These are phyloP conservation scores for Melitaea cinxia DNA, from an alignment of 1,140 invertebrate genomes.

Conservation along the genomic window DNA sequence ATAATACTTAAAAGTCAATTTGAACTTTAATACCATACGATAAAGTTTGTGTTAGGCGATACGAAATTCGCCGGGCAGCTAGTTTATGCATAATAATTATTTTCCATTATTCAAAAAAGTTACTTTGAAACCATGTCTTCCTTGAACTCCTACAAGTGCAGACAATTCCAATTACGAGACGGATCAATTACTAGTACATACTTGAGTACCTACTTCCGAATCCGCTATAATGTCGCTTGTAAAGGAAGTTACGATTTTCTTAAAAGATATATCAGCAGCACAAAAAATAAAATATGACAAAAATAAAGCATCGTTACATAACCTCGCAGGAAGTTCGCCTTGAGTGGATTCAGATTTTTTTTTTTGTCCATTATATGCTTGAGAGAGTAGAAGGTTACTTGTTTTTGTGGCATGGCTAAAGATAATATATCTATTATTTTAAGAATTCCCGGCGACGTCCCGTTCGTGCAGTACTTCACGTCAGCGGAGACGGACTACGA, in stretches of 20 bases:
- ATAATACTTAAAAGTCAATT: too few relatives aligned
- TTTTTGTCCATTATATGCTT: neutral
- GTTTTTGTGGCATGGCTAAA: neutral
- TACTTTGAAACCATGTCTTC: neutral
- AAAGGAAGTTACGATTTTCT: constrained; percentile 14
- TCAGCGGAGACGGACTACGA: constrained; percentile 97
- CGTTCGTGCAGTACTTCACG: constrained; percentile 94
- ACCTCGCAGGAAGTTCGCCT: neutral
- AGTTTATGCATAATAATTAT: neutral
- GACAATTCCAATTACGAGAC: constrained; percentile 13
- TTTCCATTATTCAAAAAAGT: neutral
- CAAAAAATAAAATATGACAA: neutral
- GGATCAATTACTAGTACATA: neutral
- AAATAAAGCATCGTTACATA: neutral
- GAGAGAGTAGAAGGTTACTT: neutral
- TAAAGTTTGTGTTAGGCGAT: too few relatives aligned
- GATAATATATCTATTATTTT: constrained; percentile 30
- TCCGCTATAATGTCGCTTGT: neutral
- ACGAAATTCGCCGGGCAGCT: too few relatives aligned
- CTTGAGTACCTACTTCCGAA: constrained; percentile 15
- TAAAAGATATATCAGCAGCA: neutral
- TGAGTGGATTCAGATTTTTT: neutral
- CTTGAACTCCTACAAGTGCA: constrained; percentile 27
- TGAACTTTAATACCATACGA: too few relatives aligned
- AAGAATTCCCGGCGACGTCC: constrained; percentile 94